phyloP scores from a whole-genome alignment of 2,797 vertebrate genomes.

The Centroberyx gerrardi region DNA sequence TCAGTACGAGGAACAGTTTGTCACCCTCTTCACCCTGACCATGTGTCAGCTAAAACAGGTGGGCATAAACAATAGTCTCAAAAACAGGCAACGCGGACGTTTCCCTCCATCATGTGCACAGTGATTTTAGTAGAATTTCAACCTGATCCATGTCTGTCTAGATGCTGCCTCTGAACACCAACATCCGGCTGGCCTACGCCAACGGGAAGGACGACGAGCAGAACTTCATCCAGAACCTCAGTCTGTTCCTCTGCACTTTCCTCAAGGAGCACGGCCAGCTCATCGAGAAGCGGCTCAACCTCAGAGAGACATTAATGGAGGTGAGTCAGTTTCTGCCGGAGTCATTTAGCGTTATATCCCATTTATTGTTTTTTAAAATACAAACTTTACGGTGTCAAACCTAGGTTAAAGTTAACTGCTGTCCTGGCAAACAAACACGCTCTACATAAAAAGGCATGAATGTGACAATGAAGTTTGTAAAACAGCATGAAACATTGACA shows the following conservation, averaged over 20 bases:
- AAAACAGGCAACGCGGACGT: too few species aligned
- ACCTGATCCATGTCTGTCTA: constrained; percentile 44
- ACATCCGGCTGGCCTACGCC: constrained; percentile 95
- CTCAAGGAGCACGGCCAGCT: constrained; percentile 97
- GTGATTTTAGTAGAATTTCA: not conserved
- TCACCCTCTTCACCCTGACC: constrained; percentile 96
- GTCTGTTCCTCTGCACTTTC: constrained; percentile 98
- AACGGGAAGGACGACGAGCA: constrained; percentile 99
- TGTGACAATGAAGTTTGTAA: too few species aligned
- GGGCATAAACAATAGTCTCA: constrained; percentile 14
- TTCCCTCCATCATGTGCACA: not conserved
- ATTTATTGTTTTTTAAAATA: too few species aligned
- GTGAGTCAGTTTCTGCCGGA: constrained; percentile 74
- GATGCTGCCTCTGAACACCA: constrained; percentile 98
- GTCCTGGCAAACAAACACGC: too few species aligned
- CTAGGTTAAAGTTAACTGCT: too few species aligned
- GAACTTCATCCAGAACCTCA: constrained; percentile 99
- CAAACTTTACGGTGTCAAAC: too few species aligned
- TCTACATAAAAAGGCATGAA: too few species aligned
- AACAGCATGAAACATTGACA: too few species aligned
- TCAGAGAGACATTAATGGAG: constrained; percentile 97
- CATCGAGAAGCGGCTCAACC: constrained; percentile 94
- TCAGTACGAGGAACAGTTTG: constrained; percentile 98
- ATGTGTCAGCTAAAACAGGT: constrained; percentile 99
- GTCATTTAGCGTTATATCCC: not conserved